Conservation (phyloP, 1,140 invertebrate genomes). For the Penaeus indicus region DNA sequence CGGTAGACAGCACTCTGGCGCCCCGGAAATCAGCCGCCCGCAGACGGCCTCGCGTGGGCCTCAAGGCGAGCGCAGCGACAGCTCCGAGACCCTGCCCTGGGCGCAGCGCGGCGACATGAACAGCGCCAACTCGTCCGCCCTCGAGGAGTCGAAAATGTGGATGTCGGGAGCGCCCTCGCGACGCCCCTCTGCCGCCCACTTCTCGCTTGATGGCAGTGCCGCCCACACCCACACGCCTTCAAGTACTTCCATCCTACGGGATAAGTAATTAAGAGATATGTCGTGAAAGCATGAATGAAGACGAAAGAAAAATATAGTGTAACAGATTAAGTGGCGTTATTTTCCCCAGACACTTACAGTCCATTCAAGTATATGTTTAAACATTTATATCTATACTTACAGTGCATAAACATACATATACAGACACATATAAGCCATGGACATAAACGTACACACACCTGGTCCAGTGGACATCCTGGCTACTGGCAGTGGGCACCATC, state of each 20-base stretch:
- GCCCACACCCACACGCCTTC: background rate
- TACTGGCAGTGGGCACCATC: background rate
- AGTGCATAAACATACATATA: background rate
- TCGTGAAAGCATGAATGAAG: no score
- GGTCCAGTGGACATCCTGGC: background rate
- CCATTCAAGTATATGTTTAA: background rate
- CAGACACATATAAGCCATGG: background rate
- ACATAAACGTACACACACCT: background rate
- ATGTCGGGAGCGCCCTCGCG: background rate
- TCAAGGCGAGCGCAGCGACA: slow-evolving; percentile 1
- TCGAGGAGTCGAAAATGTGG: background rate
- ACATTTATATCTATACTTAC: background rate
- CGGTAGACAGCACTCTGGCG: no score
- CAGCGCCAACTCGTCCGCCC: background rate
- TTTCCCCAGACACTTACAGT: no score
- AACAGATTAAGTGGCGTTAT: no score
- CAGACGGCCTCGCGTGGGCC: background rate
- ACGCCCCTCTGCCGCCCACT: background rate
- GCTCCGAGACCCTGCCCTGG: background rate
- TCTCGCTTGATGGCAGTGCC: background rate
- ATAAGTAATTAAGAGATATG: no score
- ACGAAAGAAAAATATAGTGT: no score
- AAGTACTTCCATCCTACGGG: background rate
- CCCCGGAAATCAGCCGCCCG: no score
- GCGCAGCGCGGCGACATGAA: background rate